Evolutionary conservation across 2,113 vertebrate genomes (phyloP).

Genomic region (Gymnarchus niloticus): DNA sequence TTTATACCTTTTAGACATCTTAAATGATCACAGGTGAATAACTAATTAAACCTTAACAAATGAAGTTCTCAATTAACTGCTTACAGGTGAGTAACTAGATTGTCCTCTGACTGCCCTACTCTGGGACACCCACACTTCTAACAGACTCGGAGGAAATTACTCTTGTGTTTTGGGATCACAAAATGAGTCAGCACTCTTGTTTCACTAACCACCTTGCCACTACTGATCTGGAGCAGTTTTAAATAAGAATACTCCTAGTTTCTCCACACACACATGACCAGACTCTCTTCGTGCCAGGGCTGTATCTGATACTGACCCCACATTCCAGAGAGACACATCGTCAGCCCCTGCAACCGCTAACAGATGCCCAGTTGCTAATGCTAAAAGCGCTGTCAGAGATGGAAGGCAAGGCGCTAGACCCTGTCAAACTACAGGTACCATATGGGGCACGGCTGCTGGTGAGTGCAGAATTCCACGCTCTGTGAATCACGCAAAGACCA

Average conservation of each 20-base stretch:
- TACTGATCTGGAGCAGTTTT: background rate
- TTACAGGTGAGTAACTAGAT: background rate
- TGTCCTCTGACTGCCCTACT: background rate
- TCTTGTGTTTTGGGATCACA: background rate
- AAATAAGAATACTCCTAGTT: background rate
- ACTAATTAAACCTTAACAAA: background rate
- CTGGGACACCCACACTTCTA: background rate
- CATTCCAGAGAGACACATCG: slow-evolving; percentile 24
- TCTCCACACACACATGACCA: background rate
- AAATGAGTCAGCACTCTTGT: background rate
- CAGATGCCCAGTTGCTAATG: slow-evolving; percentile 27
- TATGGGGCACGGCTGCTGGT: slow-evolving; percentile 41
- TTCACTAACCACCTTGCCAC: too few relatives aligned
- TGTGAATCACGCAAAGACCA: slow-evolving; percentile 36
- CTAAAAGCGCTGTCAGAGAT: slow-evolving; percentile 38
- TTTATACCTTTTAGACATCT: background rate
- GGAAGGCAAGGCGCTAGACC: slow-evolving; percentile 32
- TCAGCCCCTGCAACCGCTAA: slow-evolving; percentile 32
- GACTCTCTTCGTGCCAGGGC: background rate
- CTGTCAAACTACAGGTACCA: slow-evolving; percentile 50
- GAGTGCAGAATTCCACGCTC: slow-evolving; percentile 37
- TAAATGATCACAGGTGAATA: background rate
- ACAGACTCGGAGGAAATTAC: background rate
- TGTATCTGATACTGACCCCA: slow-evolving; percentile 35
- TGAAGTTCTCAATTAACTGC: too few relatives aligned